Evolutionary conservation across 2,888 invertebrate genomes (phyloP).

Genomic region (Drosophila neotestacea): DNA sequence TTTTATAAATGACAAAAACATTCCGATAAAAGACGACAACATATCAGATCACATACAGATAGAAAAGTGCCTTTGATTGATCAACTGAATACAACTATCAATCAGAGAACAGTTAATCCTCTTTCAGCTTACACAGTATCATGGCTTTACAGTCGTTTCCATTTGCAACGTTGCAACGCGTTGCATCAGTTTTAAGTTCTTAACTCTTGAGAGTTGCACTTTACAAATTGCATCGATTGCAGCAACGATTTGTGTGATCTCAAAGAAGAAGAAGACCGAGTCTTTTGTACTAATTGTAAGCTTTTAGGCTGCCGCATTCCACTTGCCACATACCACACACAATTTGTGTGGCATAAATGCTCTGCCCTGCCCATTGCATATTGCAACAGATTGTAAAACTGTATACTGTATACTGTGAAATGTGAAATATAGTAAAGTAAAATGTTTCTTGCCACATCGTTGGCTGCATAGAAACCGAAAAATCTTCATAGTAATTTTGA

Average conservation of each 20-base stretch:
- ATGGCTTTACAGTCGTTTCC: neutral
- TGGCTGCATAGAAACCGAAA: constrained; percentile 4
- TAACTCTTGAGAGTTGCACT: constrained; percentile 17
- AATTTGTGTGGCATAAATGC: constrained; percentile 9
- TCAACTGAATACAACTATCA: constrained; percentile 1
- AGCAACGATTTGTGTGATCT: constrained; percentile 29
- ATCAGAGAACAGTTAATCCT: constrained; percentile 16
- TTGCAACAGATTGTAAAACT: constrained; percentile 22
- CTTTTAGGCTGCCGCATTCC: constrained; percentile 41
- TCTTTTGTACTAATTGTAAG: constrained; percentile 48
- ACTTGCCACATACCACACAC: constrained; percentile 1
- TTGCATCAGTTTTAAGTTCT: constrained; percentile 3
- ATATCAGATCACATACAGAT: neutral
- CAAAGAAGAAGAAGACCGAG: neutral
- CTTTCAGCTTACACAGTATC: constrained; percentile 3
- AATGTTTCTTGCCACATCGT: constrained; percentile 22
- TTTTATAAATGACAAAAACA: neutral
- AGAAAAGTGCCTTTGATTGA: neutral
- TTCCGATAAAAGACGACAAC: neutral
- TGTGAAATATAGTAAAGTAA: neutral
- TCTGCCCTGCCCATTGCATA: constrained; percentile 26
- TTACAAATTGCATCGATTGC: constrained; percentile 37
- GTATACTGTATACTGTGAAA: neutral
- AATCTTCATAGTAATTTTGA: constrained; percentile 65
- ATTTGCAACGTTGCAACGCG: neutral